A percentile compares a stretch with the other conserved stretches of the same genome.
phyloP scores from a whole-genome alignment of 2,797 vertebrate genomes.

The Anolis apletophallus region DNA sequence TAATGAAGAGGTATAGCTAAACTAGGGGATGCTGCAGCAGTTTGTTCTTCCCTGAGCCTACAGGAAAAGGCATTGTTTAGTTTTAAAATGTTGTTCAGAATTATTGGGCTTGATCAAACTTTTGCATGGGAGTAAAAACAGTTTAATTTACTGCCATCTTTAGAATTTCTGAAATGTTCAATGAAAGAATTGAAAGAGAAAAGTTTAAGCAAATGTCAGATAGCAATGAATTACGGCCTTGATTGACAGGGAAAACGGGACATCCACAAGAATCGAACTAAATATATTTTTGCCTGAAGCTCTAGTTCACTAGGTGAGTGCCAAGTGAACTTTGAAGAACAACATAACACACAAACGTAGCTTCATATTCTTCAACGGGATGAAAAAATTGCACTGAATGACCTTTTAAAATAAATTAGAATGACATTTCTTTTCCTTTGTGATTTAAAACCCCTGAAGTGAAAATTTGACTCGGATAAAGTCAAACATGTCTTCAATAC shows the following conservation, averaged over 20 bases:
- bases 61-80: too few relatives aligned
- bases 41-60: too few relatives aligned
- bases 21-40: too few relatives aligned
- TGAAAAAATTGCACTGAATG: not conserved
- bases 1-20: too few relatives aligned
- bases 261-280: not conserved
- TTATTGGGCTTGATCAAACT: not conserved
- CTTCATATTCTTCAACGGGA: conserved; percentile 3
- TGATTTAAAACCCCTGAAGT: conserved; percentile 15
- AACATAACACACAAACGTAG: conserved; percentile 8
- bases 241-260: not conserved
- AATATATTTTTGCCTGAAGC: not conserved
- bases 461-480: conserved; percentile 5
- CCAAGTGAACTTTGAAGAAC: not conserved
- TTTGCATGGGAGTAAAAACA: not conserved
- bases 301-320: conserved; percentile 1
- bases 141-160: not conserved
- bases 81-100: not conserved
- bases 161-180: conserved; percentile 3
- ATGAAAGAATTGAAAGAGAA: not conserved
- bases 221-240: not conserved
- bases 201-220: not conserved
- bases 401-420: conserved; percentile 21
- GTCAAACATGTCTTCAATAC: not conserved
- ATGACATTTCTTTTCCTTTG: conserved; percentile 13